Evolutionary conservation across 2,888 invertebrate species (phyloP).

Genomic region (Cataglyphis altisquamis): DNA sequence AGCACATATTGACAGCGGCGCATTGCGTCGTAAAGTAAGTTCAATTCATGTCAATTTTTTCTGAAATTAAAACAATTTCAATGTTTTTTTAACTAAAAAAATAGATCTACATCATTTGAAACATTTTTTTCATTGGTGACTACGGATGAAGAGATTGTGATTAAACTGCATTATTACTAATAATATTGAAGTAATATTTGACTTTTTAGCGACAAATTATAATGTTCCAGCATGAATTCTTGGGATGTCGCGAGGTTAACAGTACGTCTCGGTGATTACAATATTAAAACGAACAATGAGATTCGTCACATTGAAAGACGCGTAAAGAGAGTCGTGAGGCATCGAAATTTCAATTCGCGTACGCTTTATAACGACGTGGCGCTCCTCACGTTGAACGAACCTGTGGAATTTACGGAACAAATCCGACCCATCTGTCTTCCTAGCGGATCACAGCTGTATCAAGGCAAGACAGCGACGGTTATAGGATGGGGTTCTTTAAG

Average conservation of each 20-base stretch:
- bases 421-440: constrained; percentile 94
- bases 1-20: constrained; percentile 94
- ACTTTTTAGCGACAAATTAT: constrained; percentile 22
- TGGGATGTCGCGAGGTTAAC: constrained; percentile 95
- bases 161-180: not conserved
- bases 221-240: constrained; percentile 92
- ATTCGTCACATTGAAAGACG: constrained; percentile 92
- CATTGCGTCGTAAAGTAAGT: constrained; percentile 96
- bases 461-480: constrained; percentile 92
- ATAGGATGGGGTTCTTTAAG: constrained; percentile 96
- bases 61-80: not conserved
- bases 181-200: not conserved
- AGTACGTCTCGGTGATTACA: constrained; percentile 93
- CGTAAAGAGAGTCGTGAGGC: constrained; percentile 94
- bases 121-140: not conserved
- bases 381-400: constrained; percentile 92
- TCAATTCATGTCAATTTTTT: constrained; percentile 3
- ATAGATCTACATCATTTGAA: not conserved
- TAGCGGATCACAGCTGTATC: constrained; percentile 88
- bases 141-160: not conserved
- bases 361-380: constrained; percentile 96
- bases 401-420: constrained; percentile 91
- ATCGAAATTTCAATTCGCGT: constrained; percentile 93
- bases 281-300: constrained; percentile 92
- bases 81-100: not conserved